phyloP scores from a whole-genome alignment of 2,797 vertebrate species.

The Xenopus petersii region DNA sequence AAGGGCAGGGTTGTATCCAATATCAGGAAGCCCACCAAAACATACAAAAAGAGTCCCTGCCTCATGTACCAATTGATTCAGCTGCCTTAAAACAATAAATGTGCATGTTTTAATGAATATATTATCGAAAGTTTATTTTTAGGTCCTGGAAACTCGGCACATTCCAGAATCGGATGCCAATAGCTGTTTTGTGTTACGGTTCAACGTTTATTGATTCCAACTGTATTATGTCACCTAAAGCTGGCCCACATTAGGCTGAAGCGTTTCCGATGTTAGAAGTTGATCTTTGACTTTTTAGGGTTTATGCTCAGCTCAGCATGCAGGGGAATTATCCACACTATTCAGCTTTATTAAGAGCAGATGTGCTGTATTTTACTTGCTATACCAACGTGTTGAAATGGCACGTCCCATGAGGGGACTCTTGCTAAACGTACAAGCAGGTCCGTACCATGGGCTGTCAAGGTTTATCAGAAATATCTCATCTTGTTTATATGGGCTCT shows the following conservation, averaged over 20 bases:
- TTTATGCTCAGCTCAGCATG: constrained; percentile 35
- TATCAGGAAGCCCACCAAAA: not conserved
- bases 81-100: constrained; percentile 20
- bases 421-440: not conserved
- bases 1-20: not conserved
- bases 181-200: constrained; percentile 42
- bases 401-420: not conserved
- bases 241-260: constrained; percentile 40
- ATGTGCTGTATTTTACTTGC: constrained; percentile 24
- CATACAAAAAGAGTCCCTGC: constrained; percentile 10
- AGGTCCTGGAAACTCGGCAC: constrained; percentile 32
- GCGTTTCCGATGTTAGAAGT: constrained; percentile 47
- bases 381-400: constrained; percentile 12
- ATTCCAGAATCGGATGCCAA: constrained; percentile 34
- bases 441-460: not conserved
- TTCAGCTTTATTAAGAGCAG: constrained; percentile 41
- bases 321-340: constrained; percentile 42
- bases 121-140: constrained; percentile 35
- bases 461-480: not conserved
- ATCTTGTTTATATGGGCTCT: too few species aligned
- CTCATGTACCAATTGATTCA: constrained; percentile 5
- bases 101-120: constrained; percentile 1
- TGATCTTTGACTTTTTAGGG: constrained; percentile 43
- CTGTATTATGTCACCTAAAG: constrained; percentile 44
- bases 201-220: constrained; percentile 47